Evolutionary conservation across 2,888 invertebrate species (phyloP).

Genomic region (Cephus pygmeus): DNA sequence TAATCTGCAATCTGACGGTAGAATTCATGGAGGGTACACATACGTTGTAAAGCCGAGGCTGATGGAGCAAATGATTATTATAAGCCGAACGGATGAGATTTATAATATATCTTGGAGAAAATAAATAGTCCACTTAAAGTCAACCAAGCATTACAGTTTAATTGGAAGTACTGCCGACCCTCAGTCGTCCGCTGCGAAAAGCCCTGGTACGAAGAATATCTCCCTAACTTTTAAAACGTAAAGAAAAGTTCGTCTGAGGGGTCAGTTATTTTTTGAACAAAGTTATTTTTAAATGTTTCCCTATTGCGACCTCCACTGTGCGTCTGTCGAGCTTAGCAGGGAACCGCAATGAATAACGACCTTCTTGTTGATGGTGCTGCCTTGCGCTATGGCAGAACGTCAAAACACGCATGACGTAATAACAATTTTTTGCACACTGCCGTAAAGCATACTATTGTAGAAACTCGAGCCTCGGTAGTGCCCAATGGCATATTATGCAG

Average conservation of each 20-base stretch:
- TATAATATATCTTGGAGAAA: not conserved
- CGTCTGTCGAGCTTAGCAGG: too few species aligned
- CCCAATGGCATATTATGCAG: too few species aligned
- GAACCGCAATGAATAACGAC: too few species aligned
- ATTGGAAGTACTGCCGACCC: not conserved
- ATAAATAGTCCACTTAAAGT: not conserved
- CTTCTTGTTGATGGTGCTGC: too few species aligned
- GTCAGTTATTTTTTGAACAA: not conserved
- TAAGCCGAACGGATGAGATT: not conserved
- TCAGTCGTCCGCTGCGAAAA: not conserved
- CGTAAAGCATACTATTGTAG: too few species aligned
- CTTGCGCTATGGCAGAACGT: too few species aligned
- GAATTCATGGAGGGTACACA: not conserved
- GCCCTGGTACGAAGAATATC: not conserved
- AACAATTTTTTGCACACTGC: too few species aligned
- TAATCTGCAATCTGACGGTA: not conserved
- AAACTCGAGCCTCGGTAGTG: too few species aligned
- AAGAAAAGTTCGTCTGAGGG: not conserved
- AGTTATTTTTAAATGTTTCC: not conserved
- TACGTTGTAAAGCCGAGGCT: not conserved
- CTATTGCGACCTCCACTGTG: too few species aligned
- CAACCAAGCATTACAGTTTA: constrained; percentile 4
- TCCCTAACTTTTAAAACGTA: not conserved
- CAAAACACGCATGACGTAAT: too few species aligned
- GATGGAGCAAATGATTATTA: not conserved